These are phyloP conservation scores for Pomacea maculata DNA, from an alignment of 1,140 invertebrate genomes.

Conservation along the genomic window DNA sequence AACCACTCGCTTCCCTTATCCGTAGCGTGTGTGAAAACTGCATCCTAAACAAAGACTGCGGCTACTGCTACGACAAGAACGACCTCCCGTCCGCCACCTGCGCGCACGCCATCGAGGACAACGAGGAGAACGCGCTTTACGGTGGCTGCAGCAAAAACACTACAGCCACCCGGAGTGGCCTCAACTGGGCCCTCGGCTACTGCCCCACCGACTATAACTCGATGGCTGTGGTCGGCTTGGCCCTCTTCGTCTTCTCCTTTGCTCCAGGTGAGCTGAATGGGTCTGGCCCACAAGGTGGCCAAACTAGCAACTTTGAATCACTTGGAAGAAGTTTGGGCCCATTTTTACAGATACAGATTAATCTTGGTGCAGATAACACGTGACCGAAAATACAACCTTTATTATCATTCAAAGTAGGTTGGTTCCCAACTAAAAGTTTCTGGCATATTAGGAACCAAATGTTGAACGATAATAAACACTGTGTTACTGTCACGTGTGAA, in stretches of 20 bases:
- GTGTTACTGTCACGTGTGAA: too few species aligned
- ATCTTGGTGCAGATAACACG: not conserved
- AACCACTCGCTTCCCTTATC: not conserved
- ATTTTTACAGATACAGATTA: not conserved
- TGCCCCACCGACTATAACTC: slow-evolving; percentile 69
- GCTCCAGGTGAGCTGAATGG: slow-evolving; percentile 64
- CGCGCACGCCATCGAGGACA: slow-evolving; percentile 31
- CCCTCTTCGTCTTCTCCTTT: slow-evolving; percentile 69
- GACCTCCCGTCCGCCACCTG: slow-evolving; percentile 43
- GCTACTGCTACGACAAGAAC: slow-evolving; percentile 65
- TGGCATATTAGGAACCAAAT: not conserved
- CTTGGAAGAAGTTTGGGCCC: not conserved
- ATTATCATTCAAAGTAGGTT: not conserved
- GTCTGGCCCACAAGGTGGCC: not conserved
- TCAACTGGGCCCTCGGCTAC: slow-evolving; percentile 65
- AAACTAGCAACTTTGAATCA: not conserved
- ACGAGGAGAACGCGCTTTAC: slow-evolving; percentile 42
- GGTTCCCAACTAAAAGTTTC: not conserved
- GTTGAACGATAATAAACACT: too few species aligned
- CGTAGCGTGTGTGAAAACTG: slow-evolving; percentile 65
- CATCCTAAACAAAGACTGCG: slow-evolving; percentile 61
- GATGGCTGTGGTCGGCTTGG: slow-evolving; percentile 68
- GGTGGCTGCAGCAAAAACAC: slow-evolving; percentile 39
- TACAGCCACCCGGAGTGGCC: slow-evolving; percentile 23
- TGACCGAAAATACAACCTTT: not conserved